A percentile compares a stretch with the other conserved stretches of the same genome.
Conservation (phyloP, 2,888 invertebrate species). For the Lasioglossum calceatum region DNA sequence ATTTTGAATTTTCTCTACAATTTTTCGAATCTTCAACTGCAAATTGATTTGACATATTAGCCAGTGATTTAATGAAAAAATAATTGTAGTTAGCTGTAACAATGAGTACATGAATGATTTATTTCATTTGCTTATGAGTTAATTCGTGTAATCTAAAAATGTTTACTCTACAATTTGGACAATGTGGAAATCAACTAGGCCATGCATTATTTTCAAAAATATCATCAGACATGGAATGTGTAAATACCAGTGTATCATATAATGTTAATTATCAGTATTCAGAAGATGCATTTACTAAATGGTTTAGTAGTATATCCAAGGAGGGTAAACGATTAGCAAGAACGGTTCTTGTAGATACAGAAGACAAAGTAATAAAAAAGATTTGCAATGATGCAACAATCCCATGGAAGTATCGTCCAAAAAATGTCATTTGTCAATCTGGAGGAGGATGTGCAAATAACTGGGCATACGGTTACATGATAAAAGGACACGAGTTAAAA, state of each 20-base stretch:
- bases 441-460: conserved; percentile 85
- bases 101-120: background rate
- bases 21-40: background rate
- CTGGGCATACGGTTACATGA: conserved; percentile 85
- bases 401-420: conserved; percentile 82
- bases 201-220: conserved; percentile 84
- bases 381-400: conserved; percentile 72
- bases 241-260: conserved; percentile 74
- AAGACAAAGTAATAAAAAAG: conserved; percentile 84
- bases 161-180: conserved; percentile 85
- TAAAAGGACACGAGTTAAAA: conserved; percentile 82
- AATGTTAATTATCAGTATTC: conserved; percentile 79
- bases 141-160: conserved; percentile 66
- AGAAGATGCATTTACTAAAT: conserved; percentile 81
- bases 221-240: conserved; percentile 81
- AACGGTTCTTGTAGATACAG: conserved; percentile 85
- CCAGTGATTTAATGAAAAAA: background rate
- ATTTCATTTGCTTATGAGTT: background rate
- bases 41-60: background rate
- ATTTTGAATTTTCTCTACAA: background rate
- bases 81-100: background rate
- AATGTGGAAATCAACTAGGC: conserved; percentile 86
- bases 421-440: conserved; percentile 83
- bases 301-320: conserved; percentile 83
- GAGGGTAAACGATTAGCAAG: conserved; percentile 82